Conservation (phyloP, 2,113 vertebrate species). For the Myodes glareolus region DNA sequence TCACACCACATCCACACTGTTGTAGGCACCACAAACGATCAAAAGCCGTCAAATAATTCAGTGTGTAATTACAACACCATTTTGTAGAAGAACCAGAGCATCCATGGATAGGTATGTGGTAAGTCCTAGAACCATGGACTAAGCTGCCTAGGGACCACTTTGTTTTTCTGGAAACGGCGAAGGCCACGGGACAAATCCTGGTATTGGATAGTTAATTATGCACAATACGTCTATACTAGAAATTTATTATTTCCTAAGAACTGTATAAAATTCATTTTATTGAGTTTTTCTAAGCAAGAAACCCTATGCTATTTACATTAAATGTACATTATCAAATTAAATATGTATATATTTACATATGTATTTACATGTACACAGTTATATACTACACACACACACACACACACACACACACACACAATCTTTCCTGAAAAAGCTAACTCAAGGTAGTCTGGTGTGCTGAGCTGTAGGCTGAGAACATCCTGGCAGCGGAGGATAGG, state of each 20-base stretch:
- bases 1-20: not conserved
- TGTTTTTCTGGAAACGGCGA: not conserved
- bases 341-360: not conserved
- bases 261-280: not conserved
- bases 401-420: not conserved
- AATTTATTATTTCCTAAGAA: not conserved
- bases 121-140: not conserved
- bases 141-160: not conserved
- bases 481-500: not conserved
- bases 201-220: not conserved
- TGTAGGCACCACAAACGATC: not conserved
- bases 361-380: not conserved
- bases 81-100: not conserved
- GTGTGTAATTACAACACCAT: not conserved
- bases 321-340: not conserved
- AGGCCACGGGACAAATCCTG: not conserved
- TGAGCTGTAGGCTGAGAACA: not conserved
- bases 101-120: not conserved
- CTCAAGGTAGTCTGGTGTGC: not conserved
- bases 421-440: not conserved
- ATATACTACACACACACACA: not conserved
- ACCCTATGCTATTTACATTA: not conserved
- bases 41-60: not conserved
- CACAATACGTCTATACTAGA: not conserved
- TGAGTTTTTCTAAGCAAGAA: not conserved